phyloP scores from a whole-genome alignment of 2,113 vertebrate genomes.

The Laticauda laticaudata region DNA sequence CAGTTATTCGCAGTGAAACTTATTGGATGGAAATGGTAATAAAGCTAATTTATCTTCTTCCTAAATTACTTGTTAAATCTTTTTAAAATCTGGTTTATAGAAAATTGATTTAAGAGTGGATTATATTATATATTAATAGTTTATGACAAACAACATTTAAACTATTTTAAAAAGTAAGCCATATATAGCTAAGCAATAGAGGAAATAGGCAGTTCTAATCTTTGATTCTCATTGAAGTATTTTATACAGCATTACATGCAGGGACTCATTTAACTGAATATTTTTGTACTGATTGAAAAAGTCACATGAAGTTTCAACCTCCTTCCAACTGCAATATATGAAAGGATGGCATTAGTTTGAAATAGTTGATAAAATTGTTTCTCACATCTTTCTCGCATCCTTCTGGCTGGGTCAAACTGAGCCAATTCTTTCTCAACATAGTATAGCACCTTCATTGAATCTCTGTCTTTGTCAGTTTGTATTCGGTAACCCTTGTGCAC shows the following conservation, averaged over 20 bases:
- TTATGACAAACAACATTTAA: neutral
- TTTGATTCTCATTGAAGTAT: neutral
- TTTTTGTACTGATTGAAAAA: neutral
- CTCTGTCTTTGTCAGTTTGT: conserved; percentile 85
- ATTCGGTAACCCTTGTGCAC: conserved; percentile 89
- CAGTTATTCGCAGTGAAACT: neutral
- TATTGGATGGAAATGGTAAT: neutral
- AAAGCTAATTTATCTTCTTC: neutral
- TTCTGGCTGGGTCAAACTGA: conserved; percentile 82
- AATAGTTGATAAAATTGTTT: conserved; percentile 32
- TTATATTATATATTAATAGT: neutral
- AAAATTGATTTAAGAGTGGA: neutral
- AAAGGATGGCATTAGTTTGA: neutral
- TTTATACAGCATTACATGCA: neutral
- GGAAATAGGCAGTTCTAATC: neutral
- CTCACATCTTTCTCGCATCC: conserved; percentile 89
- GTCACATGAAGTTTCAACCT: neutral
- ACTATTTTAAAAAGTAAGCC: neutral
- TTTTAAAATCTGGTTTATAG: neutral
- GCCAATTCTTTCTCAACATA: conserved; percentile 91
- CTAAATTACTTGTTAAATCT: neutral
- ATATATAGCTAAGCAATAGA: neutral
- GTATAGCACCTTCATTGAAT: conserved; percentile 92
- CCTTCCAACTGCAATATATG: neutral
- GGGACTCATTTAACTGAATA: too few relatives aligned